These are phyloP conservation scores for Semaprochilodus insignis DNA, from an alignment of 2,797 vertebrate species.

Conservation along the genomic window DNA sequence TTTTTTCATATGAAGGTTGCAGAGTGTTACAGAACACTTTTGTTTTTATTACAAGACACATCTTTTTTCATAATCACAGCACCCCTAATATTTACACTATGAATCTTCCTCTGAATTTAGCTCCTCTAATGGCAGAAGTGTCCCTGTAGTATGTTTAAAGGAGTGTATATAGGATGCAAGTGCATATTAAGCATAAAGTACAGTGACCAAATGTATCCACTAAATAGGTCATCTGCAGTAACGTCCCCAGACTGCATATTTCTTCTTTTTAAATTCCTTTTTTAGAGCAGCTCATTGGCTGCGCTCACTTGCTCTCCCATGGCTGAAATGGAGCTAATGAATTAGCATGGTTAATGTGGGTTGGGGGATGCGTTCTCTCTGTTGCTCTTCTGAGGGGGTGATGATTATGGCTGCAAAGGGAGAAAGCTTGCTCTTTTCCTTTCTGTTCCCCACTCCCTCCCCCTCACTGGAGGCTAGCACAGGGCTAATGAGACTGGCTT, in stretches of 20 bases:
- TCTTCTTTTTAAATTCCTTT: conserved; percentile 36
- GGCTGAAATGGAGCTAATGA: conserved; percentile 48
- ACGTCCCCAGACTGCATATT: not conserved
- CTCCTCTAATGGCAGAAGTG: not conserved
- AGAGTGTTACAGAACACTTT: not conserved
- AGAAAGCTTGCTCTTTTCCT: conserved; percentile 8
- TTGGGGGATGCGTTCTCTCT: conserved; percentile 42
- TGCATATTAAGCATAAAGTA: not conserved
- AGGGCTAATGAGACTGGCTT: conserved; percentile 45
- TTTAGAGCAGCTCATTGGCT: conserved; percentile 25
- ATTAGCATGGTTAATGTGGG: conserved; percentile 44
- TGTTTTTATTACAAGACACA: not conserved
- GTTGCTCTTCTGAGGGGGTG: conserved; percentile 35
- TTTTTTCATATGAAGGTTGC: not conserved
- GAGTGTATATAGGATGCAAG: not conserved
- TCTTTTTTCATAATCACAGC: not conserved
- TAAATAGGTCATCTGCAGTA: conserved; percentile 21
- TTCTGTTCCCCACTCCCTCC: not conserved
- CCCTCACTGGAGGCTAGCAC: conserved; percentile 40
- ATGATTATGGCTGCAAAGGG: conserved; percentile 42
- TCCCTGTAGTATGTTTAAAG: not conserved
- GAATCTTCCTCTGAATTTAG: not conserved
- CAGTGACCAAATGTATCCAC: not conserved
- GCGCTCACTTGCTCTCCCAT: conserved; percentile 13
- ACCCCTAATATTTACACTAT: not conserved